Conservation (phyloP, 2,113 vertebrate genomes). For the Saimiri boliviensis region DNA sequence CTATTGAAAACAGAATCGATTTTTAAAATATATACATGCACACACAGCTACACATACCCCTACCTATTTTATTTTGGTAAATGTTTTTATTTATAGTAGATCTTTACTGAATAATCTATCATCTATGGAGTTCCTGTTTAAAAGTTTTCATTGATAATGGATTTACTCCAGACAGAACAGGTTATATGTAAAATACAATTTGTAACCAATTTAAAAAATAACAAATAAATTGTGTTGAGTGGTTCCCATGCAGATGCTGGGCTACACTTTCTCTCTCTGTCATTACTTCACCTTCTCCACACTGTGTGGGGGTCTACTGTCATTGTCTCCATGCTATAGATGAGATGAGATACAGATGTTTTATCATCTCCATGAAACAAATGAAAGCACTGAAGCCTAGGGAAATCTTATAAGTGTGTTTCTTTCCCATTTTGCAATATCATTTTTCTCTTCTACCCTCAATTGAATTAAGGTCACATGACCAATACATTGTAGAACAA, state of each 20-base stretch:
- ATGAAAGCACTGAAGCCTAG: neutral
- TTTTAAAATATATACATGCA: neutral
- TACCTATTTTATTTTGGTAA: neutral
- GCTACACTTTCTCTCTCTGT: neutral
- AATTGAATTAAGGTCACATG: neutral
- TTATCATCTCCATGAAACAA: neutral
- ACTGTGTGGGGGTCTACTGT: neutral
- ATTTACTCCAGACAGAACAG: neutral
- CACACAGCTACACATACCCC: neutral
- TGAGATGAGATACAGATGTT: neutral
- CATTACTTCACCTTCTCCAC: neutral
- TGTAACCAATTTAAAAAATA: slow-evolving; percentile 25
- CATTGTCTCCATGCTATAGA: neutral
- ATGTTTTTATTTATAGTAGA: neutral
- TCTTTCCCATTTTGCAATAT: neutral
- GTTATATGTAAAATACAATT: neutral
- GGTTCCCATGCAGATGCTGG: neutral
- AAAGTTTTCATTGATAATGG: neutral
- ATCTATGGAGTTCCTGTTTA: neutral
- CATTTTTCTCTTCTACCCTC: neutral
- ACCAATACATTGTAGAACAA: neutral
- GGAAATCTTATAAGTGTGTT: neutral
- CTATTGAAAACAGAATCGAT: neutral
- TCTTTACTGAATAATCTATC: neutral
- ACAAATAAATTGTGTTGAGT: neutral